These are phyloP conservation scores for Hucho hucho DNA, from an alignment of 2,113 vertebrate species.

Conservation along the genomic window DNA sequence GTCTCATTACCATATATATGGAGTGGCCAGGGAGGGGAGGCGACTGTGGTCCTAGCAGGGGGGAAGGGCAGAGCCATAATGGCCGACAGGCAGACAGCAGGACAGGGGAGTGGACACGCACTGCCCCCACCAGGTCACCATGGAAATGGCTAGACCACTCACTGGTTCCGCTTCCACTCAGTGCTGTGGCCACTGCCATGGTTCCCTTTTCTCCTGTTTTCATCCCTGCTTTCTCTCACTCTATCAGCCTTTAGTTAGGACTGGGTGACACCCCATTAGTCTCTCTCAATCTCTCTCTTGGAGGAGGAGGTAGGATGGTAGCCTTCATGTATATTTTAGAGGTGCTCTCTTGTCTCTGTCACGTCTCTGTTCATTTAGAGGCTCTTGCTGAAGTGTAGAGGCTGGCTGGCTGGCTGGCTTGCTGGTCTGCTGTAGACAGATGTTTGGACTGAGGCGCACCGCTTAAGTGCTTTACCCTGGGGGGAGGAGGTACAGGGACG, in stretches of 20 bases:
- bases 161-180: not conserved
- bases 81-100: slow-evolving; percentile 32
- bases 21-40: slow-evolving; percentile 53
- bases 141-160: slow-evolving; percentile 29
- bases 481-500: slow-evolving; percentile 54
- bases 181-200: not conserved
- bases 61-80: no score
- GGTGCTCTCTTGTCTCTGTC: slow-evolving; percentile 55
- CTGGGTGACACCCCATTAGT: not conserved
- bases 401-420: no score
- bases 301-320: slow-evolving; percentile 22
- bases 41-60: slow-evolving; percentile 27
- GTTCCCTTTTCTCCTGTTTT: not conserved
- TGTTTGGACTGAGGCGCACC: slow-evolving; percentile 77
- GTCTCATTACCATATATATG: slow-evolving; percentile 76
- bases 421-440: slow-evolving; percentile 60
- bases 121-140: slow-evolving; percentile 30
- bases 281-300: slow-evolving; percentile 16
- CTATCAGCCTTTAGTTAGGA: not conserved
- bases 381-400: slow-evolving; percentile 42
- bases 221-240: not conserved
- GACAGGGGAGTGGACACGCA: slow-evolving; percentile 37
- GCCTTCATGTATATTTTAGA: slow-evolving; percentile 72
- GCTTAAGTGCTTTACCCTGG: slow-evolving; percentile 78
- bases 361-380: slow-evolving; percentile 67